phyloP scores from a whole-genome alignment of 2,888 invertebrate genomes.

The Coleophora flavipennella region DNA sequence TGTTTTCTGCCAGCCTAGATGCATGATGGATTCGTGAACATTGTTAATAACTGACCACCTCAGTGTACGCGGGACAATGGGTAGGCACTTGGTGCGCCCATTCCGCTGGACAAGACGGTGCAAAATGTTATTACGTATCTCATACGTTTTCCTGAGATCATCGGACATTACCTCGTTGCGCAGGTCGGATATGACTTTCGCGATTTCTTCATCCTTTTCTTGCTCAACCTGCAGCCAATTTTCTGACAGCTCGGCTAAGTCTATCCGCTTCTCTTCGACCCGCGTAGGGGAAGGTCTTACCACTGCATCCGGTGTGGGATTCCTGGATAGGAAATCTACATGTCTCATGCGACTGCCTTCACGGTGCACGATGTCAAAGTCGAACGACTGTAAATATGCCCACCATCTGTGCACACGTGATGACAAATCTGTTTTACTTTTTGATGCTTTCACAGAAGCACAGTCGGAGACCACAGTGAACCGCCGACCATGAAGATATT shows the following conservation, averaged over 20 bases:
- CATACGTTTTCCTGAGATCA: conserved; percentile 9
- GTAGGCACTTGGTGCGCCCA: conserved; percentile 7
- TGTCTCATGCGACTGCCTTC: conserved; percentile 9
- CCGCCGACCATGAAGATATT: conserved; percentile 14
- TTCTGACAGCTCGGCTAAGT: conserved; percentile 4
- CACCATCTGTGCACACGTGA: conserved; percentile 17
- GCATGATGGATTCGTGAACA: conserved; percentile 13
- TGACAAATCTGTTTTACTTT: conserved; percentile 11
- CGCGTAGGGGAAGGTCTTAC: not conserved
- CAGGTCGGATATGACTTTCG: not conserved
- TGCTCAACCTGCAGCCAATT: conserved; percentile 10
- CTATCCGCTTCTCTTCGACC: conserved; percentile 5
- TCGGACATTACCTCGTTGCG: not conserved
- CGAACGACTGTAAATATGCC: conserved; percentile 14
- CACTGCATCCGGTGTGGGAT: conserved; percentile 7
- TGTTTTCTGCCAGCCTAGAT: conserved; percentile 14
- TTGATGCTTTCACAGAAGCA: conserved; percentile 15
- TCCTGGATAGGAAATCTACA: no score
- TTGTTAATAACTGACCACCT: no score
- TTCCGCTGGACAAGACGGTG: conserved; percentile 16
- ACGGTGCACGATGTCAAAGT: conserved; percentile 10
- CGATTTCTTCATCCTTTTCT: conserved; percentile 2
- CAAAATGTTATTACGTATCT: conserved; percentile 6
- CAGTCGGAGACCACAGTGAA: conserved; percentile 20
- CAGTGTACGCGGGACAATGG: conserved; percentile 15